Percentiles rank a stretch among this genome's conserved stretches.
Evolutionary conservation across 2,113 vertebrate species (phyloP).

Genomic region (Xiphorhynchus elegans): DNA sequence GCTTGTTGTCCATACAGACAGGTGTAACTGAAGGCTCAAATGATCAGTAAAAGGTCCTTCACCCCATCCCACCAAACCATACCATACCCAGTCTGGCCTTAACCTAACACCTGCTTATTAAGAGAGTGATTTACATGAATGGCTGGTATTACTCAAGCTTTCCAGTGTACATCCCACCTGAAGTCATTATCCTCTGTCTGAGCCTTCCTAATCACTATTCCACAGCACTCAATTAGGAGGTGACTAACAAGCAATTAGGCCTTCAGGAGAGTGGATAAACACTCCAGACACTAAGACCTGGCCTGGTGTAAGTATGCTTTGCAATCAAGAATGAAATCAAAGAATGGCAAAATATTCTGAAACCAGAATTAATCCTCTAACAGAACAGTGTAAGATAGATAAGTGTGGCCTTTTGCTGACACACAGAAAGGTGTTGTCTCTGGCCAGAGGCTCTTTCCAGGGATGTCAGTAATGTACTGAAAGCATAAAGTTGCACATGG

Average conservation of each 20-base stretch:
- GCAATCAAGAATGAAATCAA: slow-evolving; percentile 3
- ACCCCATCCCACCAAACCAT: neutral
- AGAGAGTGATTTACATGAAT: neutral
- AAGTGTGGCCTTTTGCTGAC: neutral
- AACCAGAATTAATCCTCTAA: neutral
- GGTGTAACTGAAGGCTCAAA: neutral
- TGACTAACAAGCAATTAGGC: slow-evolving; percentile 49
- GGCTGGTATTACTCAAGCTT: neutral
- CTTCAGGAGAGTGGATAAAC: slow-evolving; percentile 7
- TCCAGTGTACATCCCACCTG: neutral
- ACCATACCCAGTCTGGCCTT: neutral
- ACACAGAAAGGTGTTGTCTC: neutral
- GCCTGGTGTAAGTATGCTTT: neutral
- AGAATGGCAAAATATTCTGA: neutral
- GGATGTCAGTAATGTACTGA: neutral
- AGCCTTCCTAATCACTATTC: neutral
- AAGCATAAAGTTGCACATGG: neutral
- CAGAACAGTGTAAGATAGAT: neutral
- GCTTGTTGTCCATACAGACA: neutral
- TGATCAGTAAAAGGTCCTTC: neutral
- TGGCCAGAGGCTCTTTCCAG: neutral
- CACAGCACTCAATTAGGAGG: slow-evolving; percentile 20
- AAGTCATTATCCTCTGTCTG: neutral
- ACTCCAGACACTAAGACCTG: neutral
- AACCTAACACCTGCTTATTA: neutral